Evolutionary conservation across 2,888 invertebrate species (phyloP).

Genomic region (Drosophila stalkeri): DNA sequence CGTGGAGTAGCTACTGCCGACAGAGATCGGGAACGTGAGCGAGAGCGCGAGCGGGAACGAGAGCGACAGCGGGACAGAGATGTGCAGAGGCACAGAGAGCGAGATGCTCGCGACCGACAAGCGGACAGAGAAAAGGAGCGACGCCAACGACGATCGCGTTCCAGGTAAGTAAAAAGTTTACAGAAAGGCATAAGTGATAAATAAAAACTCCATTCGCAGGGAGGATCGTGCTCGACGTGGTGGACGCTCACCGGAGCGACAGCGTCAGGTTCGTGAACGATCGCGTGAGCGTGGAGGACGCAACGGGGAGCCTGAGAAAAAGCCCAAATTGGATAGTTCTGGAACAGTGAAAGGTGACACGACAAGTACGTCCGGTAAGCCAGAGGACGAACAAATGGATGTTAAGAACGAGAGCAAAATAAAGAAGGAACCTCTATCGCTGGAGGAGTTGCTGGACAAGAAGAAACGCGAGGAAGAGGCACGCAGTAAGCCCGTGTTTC

Average conservation of each 20-base stretch:
- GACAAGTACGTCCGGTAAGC: conserved; percentile 42
- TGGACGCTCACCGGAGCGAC: conserved; percentile 67
- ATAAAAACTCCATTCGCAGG: conserved; percentile 17
- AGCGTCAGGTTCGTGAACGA: conserved; percentile 57
- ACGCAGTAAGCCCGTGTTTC: conserved; percentile 97
- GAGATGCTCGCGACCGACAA: conserved; percentile 57
- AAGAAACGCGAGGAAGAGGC: conserved; percentile 98
- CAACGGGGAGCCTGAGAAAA: conserved; percentile 69
- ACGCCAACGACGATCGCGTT: conserved; percentile 73
- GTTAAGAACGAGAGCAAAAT: conserved; percentile 75
- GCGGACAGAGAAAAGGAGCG: conserved; percentile 71
- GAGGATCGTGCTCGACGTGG: conserved; percentile 65
- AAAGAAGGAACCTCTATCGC: conserved; percentile 93
- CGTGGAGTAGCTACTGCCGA: conserved; percentile 48
- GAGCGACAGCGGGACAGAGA: conserved; percentile 66
- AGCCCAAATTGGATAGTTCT: conserved; percentile 43
- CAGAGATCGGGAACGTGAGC: conserved; percentile 65
- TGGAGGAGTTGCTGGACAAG: conserved; percentile 97
- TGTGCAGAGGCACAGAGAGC: conserved; percentile 41
- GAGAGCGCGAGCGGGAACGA: conserved; percentile 31
- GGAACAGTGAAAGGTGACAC: conserved; percentile 13
- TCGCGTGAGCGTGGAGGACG: conserved; percentile 62
- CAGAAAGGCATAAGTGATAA: background rate
- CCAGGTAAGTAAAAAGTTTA: conserved; percentile 55
- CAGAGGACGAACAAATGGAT: conserved; percentile 85